phyloP scores from a whole-genome alignment of 2,113 vertebrate species.

The Elaphurus davidianus region DNA sequence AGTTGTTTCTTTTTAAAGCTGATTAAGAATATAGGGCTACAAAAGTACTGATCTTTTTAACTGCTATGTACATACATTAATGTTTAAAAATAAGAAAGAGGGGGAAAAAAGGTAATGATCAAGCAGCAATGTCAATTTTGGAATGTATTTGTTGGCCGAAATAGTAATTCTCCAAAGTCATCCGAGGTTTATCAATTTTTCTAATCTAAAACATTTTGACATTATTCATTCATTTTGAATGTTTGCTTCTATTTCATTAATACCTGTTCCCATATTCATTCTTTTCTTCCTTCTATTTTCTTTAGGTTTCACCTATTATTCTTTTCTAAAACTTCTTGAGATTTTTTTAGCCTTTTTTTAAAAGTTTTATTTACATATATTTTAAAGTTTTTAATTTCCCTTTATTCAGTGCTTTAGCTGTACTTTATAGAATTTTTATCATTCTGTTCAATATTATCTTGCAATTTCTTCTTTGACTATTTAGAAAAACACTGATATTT shows the following conservation, averaged over 20 bases:
- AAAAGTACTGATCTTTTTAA: not conserved
- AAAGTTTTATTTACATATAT: not conserved
- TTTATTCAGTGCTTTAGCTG: not conserved
- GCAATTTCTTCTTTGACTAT: not conserved
- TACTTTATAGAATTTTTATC: not conserved
- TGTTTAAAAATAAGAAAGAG: not conserved
- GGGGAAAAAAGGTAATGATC: not conserved
- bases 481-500: not conserved
- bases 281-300: not conserved
- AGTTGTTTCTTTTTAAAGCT: not conserved
- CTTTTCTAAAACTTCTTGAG: not conserved
- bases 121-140: not conserved
- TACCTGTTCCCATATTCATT: not conserved
- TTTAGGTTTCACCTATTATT: not conserved
- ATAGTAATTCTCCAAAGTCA: not conserved
- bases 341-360: not conserved
- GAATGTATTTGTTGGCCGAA: not conserved
- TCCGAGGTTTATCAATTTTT: not conserved
- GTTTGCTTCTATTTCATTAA: conserved; percentile 4
- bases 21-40: not conserved
- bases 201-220: not conserved
- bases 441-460: not conserved
- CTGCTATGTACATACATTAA: not conserved
- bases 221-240: not conserved
- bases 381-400: not conserved